Evolutionary conservation across 30 jellyfish, hydroid and myxozoan genomes (phyloP).

Genomic region (Aurelia coerulea): DNA sequence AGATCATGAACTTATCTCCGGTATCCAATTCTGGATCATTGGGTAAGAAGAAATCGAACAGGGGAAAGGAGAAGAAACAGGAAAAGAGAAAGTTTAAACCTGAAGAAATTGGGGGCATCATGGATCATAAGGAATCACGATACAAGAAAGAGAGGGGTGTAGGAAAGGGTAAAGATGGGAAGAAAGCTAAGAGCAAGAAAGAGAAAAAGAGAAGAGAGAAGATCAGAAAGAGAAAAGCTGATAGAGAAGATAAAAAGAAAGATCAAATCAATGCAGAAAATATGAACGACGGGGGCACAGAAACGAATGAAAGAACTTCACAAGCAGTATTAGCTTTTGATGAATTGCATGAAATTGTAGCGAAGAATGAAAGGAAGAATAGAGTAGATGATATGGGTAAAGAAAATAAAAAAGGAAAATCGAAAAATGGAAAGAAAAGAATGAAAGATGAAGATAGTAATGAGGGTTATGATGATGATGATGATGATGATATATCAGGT

Average conservation of each 20-base stretch:
- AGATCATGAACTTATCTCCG: background rate
- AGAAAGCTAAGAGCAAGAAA: background rate
- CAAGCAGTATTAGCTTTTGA: conserved; percentile 88
- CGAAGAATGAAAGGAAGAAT: conserved; percentile 10
- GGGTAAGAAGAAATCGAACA: background rate
- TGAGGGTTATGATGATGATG: conserved; percentile 11
- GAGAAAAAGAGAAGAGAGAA: background rate
- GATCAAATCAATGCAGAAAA: conserved; percentile 13
- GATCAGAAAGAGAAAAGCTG: conserved; percentile 6
- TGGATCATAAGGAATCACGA: conserved; percentile 1
- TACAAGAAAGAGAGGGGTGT: background rate
- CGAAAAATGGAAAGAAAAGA: conserved; percentile 18
- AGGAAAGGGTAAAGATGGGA: background rate
- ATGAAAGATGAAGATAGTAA: background rate
- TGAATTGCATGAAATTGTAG: conserved; percentile 87
- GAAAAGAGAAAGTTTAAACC: background rate
- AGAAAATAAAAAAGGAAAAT: background rate
- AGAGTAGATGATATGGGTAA: background rate
- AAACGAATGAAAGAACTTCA: conserved; percentile 1
- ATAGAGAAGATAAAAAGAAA: conserved; percentile 2
- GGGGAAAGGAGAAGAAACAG: background rate
- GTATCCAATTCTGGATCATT: background rate
- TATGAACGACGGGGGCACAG: background rate
- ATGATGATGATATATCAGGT: conserved; percentile 52
- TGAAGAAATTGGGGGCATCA: conserved; percentile 44